Evolutionary conservation across 2,113 vertebrate genomes (phyloP).

Genomic region (Leptobrachium ailaonicum): DNA sequence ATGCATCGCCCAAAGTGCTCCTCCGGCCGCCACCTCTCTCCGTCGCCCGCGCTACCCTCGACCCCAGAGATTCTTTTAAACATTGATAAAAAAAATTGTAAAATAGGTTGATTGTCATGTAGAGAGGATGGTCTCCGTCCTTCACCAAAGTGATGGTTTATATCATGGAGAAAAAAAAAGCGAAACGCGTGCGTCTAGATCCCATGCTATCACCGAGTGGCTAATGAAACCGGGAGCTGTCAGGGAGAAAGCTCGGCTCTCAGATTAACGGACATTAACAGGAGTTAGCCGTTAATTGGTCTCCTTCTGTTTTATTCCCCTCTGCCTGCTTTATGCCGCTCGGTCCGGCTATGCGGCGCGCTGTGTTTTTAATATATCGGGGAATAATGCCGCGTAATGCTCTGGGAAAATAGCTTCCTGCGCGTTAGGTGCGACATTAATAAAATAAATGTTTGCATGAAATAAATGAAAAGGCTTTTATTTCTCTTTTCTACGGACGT

Average conservation of each 20-base stretch:
- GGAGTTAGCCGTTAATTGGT: slow-evolving; percentile 33
- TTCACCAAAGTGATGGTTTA: not conserved
- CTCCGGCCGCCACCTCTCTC: not conserved
- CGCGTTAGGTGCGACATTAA: slow-evolving; percentile 25
- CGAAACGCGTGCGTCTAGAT: not conserved
- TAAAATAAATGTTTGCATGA: slow-evolving; percentile 40
- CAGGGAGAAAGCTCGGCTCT: slow-evolving; percentile 3
- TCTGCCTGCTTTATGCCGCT: slow-evolving; percentile 20
- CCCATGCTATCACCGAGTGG: not conserved
- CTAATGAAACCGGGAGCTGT: slow-evolving; percentile 2
- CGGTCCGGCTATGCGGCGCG: slow-evolving; percentile 13
- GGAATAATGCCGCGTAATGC: slow-evolving; percentile 22
- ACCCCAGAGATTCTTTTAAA: not conserved
- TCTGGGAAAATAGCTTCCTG: slow-evolving; percentile 13
- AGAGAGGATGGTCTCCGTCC: not conserved
- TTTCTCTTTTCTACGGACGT: slow-evolving; percentile 16
- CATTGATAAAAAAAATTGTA: not conserved
- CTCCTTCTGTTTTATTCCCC: slow-evolving; percentile 33
- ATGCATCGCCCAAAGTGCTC: not conserved
- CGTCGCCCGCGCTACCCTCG: not conserved
- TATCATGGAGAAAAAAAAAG: not conserved
- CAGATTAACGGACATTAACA: slow-evolving; percentile 31
- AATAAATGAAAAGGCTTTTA: slow-evolving; percentile 38
- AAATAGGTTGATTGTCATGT: not conserved
- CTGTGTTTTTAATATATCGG: slow-evolving; percentile 34